Evolutionary conservation across 2,113 vertebrate genomes (phyloP).

Genomic region (Probosciger aterrimus): DNA sequence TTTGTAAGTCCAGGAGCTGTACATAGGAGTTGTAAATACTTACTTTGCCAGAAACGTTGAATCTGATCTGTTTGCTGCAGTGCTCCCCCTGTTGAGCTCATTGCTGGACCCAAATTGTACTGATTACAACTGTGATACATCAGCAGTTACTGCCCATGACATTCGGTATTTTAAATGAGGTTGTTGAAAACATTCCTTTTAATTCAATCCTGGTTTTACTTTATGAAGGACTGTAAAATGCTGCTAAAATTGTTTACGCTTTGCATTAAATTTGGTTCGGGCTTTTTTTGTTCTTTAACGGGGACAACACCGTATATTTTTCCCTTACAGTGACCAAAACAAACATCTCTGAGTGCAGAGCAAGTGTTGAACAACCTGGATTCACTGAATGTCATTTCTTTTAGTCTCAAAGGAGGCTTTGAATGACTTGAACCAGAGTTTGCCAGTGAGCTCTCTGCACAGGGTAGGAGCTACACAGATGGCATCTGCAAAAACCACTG

Average conservation of each 20-base stretch:
- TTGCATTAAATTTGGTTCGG: background rate
- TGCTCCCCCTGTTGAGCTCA: background rate
- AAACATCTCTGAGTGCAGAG: background rate
- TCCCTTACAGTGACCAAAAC: background rate
- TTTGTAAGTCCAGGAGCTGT: conserved; percentile 21
- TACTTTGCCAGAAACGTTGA: conserved; percentile 13
- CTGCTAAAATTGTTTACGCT: conserved; percentile 69
- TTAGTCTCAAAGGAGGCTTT: conserved; percentile 1
- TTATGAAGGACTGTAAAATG: conserved; percentile 70
- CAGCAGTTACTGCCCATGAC: background rate
- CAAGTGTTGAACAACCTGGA: conserved; percentile 13
- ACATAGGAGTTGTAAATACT: conserved; percentile 54
- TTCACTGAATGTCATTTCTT: background rate
- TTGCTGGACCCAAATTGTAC: background rate
- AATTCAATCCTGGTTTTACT: conserved; percentile 30
- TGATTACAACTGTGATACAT: background rate
- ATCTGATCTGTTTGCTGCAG: background rate
- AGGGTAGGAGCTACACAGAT: background rate
- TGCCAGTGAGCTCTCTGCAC: background rate
- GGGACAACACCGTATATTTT: background rate
- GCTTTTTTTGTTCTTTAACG: background rate
- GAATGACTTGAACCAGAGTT: background rate
- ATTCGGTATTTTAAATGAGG: conserved; percentile 33
- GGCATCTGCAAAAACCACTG: background rate
- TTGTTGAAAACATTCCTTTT: conserved; percentile 45